Evolutionary conservation across 2,888 invertebrate species (phyloP).

Genomic region (Argyresthia goedartella): DNA sequence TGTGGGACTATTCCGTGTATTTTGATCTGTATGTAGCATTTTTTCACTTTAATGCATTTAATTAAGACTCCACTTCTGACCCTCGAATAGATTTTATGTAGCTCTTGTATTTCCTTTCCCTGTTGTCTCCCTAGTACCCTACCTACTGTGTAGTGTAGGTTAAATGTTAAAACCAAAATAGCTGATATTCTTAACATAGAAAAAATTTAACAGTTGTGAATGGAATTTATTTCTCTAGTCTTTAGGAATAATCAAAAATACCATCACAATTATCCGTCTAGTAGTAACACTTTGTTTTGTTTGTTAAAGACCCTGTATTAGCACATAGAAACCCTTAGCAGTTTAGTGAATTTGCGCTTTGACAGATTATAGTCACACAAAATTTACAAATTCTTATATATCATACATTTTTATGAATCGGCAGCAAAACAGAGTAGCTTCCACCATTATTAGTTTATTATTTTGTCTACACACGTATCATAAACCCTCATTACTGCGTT

Average conservation of each 20-base stretch:
- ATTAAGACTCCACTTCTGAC: conserved; percentile 8
- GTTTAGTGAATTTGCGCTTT: conserved; percentile 41
- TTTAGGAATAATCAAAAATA: conserved; percentile 13
- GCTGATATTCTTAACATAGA: no score
- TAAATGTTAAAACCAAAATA: conserved; percentile 5
- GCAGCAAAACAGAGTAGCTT: no score
- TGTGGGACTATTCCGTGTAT: no score
- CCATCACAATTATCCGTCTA: conserved; percentile 37
- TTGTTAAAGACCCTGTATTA: conserved; percentile 50
- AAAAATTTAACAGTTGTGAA: no score
- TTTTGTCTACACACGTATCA: no score
- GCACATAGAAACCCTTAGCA: conserved; percentile 56
- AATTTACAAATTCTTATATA: not conserved
- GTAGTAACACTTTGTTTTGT: conserved; percentile 12
- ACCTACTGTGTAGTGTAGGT: conserved; percentile 41
- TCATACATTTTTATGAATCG: no score
- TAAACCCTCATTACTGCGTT: no score
- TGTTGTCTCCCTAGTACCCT: conserved; percentile 15
- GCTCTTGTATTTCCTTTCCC: conserved; percentile 12
- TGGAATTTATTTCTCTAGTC: no score
- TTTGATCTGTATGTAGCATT: not conserved
- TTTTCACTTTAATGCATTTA: conserved; percentile 18
- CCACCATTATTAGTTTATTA: not conserved
- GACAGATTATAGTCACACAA: conserved; percentile 32
- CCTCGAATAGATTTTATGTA: conserved; percentile 24